Conservation (phyloP, 2,888 invertebrate species). For the Julus scandinavius region DNA sequence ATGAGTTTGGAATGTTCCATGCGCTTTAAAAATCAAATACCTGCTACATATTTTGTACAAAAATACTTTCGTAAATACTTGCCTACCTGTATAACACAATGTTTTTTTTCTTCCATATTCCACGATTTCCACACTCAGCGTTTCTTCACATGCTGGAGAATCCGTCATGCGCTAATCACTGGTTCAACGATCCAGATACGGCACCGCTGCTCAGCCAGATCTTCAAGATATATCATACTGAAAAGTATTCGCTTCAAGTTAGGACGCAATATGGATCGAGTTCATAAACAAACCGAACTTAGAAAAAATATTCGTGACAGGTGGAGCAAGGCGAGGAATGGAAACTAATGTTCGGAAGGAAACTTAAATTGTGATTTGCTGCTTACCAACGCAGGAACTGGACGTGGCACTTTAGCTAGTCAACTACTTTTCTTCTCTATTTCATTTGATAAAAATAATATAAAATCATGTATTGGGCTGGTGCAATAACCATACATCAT, state of each 20-base stretch:
- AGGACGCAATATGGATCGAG: conserved; percentile 4
- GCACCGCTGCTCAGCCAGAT: conserved; percentile 75
- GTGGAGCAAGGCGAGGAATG: not conserved
- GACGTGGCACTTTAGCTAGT: conserved; percentile 27
- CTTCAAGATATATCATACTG: conserved; percentile 74
- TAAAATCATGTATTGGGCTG: not conserved
- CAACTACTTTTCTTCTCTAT: not conserved
- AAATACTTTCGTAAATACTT: not conserved
- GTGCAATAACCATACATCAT: not conserved
- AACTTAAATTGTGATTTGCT: not conserved
- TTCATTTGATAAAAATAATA: not conserved
- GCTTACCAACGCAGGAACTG: conserved; percentile 11
- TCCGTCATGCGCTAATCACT: conserved; percentile 73
- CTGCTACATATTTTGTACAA: not conserved
- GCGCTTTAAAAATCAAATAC: not conserved
- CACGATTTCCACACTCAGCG: conserved; percentile 67
- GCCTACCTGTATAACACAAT: not conserved
- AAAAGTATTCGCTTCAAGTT: conserved; percentile 69
- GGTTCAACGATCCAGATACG: conserved; percentile 77
- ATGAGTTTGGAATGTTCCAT: not conserved
- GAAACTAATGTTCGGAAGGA: not conserved
- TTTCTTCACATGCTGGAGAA: conserved; percentile 76
- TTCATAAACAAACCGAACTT: not conserved
- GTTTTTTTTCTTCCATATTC: conserved; percentile 30
- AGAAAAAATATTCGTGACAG: not conserved